Evolutionary conservation across 2,888 invertebrate genomes (phyloP), one percentile per base, ranked within the genome.

Genomic region (Pinctada fucata): DNA sequence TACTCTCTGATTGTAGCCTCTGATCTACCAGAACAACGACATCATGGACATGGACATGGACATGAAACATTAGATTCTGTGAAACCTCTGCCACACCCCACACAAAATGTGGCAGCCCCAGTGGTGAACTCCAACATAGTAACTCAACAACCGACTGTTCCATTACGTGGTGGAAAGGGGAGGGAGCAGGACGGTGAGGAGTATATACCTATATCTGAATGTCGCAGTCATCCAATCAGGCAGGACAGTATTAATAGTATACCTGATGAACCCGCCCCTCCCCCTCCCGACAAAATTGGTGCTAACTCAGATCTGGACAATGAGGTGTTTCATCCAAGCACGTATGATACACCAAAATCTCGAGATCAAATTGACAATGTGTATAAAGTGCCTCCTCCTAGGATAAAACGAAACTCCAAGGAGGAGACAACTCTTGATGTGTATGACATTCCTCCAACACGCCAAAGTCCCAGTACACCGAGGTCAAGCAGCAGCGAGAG

Each of bases 221-320:
- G 89, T 79, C 82, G 78, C 5, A 73, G 72, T 13, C 71, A 71
- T 10, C 72, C 75, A 3, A 71, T 76, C 58, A 79, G 88, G 70
- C 85, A 86, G 31, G 84, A 82, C 3, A 90, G 90, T 81, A 78
- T 86, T 2, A 88, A 88, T 76, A 90, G 90, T 85, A 87, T 90
- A n/a, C 90, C 91, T 2, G 89, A 91, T 16, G 89, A 87, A 51
- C 76, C 79, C 8, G 88, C 90, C 2, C 91, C 91, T 0, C 86
- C 88, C 3, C 90, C 90, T 2, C 90, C 90, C 3, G 72, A 65
- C 10, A 84, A 87, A 72, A 84, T 75, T 16, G 81, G 80, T 1
- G 71, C 52, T 45, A 63, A 65, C 6, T 63, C 52, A 13, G 75
- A 70, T n/a, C 67, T 74, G 2, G 80, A 76, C 63, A 81, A 82